Base-by-base conservation (phyloP, 2,888 invertebrate genomes). In the Plebejus anna region DNA sequence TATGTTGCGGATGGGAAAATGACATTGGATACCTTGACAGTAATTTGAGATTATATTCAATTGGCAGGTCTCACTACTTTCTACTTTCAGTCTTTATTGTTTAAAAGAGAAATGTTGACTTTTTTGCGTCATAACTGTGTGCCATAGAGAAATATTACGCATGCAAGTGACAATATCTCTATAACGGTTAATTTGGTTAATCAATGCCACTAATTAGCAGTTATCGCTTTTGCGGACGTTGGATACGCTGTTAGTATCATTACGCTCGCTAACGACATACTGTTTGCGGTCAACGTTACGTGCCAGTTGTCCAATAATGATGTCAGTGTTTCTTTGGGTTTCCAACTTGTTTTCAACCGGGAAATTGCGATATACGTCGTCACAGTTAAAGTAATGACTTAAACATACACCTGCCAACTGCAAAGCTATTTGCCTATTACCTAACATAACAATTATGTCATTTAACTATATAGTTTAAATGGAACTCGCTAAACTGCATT, bases 241-340 rank as follows among this genome's bases (percentile, higher is more conserved):
- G 28, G 72, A 22, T 47, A 28, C 72, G 72, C 47, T 6, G 28
- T 72, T 72, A 22, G 71, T 42, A 42, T 71, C 71, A 66, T 61
- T 28, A 38, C 71, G 71, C 42, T 7, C 66, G 42, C 22, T 71
- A n/a, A 42, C 71, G 38, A 71, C 71, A 71, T 42, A 42, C n/a
- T n/a, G 71, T 42, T 22, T 47, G 42, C 47, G 42, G 28, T 42
- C 28, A 72, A 72, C 72, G 72, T 72, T 72, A 72, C 42, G 72
- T 72, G 72, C 72, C 16, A 38, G 42, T 66, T 36, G 72, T 42
- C 42, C 72, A 47, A 72, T 66, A 66, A 66, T 72, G 72, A 72
- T 47, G 42, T 72, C 72, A 72, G 72, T 72, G 72, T 72, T 72
- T 47, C 72, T 72, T 72, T 47, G 42, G 71, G 72, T 72, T 72